These are phyloP conservation scores for Synergus umbraculus DNA, from an alignment of 2,888 invertebrate species.

Conservation along the genomic window DNA sequence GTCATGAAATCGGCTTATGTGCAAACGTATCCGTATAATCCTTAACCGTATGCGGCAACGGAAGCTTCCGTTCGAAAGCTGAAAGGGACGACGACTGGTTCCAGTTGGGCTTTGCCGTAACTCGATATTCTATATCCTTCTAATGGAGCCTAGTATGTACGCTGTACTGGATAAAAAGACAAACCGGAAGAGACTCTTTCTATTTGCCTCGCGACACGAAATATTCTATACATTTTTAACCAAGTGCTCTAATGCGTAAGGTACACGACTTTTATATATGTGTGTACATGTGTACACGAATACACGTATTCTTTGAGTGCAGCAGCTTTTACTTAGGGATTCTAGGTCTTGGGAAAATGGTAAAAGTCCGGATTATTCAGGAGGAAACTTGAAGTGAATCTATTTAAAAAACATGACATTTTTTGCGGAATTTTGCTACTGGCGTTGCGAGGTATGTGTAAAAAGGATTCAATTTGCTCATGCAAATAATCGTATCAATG, in stretches of 20 bases:
- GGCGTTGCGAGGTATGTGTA: too few species aligned
- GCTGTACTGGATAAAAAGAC: slow-evolving; percentile 61
- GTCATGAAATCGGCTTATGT: slow-evolving; percentile 54
- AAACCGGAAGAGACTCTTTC: slow-evolving; percentile 54
- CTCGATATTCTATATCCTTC: slow-evolving; percentile 62
- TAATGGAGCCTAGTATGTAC: slow-evolving; percentile 67
- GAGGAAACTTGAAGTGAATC: too few species aligned
- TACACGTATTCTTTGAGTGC: slow-evolving; percentile 14
- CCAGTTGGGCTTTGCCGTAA: slow-evolving; percentile 54
- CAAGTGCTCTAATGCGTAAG: slow-evolving; percentile 18
- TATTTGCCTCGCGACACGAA: slow-evolving; percentile 50
- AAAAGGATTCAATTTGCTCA: too few species aligned
- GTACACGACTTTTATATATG: not conserved
- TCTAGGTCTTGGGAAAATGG: not conserved
- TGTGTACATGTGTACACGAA: too few species aligned
- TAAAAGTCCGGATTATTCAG: too few species aligned
- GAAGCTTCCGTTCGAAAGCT: slow-evolving; percentile 41
- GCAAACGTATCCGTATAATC: slow-evolving; percentile 54
- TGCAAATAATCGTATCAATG: too few species aligned
- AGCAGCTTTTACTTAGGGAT: slow-evolving; percentile 10
- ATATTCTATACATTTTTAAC: slow-evolving; percentile 56
- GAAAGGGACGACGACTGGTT: slow-evolving; percentile 52
- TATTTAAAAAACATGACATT: too few species aligned
- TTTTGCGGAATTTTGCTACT: too few species aligned
- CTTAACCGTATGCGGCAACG: slow-evolving; percentile 46